Percentiles rank a stretch among this genome's conserved stretches.
Evolutionary conservation across 2,113 vertebrate species (phyloP).

Genomic region (Charadrius vociferus): DNA sequence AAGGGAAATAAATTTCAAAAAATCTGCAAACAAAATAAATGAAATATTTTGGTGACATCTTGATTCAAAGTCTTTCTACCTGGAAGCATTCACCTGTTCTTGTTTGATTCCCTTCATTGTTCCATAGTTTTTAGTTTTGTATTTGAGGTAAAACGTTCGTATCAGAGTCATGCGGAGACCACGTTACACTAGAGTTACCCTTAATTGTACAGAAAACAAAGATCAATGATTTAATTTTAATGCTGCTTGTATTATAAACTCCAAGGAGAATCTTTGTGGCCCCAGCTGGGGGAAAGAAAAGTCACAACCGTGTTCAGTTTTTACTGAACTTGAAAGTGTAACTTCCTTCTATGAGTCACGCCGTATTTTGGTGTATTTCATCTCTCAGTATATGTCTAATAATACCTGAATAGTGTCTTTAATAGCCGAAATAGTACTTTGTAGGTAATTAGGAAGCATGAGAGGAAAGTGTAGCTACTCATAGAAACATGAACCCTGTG

Average conservation of each 20-base stretch:
- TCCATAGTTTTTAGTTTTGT: neutral
- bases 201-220: constrained; percentile 28
- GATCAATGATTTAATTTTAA: constrained; percentile 25
- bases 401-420: neutral
- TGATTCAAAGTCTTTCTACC: neutral
- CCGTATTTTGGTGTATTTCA: neutral
- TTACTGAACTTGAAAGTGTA: constrained; percentile 47
- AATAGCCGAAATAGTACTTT: constrained; percentile 38
- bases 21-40: neutral
- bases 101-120: neutral
- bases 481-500: neutral
- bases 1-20: neutral
- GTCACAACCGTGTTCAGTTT: constrained; percentile 10
- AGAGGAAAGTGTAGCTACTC: neutral
- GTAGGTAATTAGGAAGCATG: neutral
- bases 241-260: constrained; percentile 36
- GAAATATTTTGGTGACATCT: neutral
- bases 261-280: constrained; percentile 21
- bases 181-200: neutral
- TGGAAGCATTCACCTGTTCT: neutral
- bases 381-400: neutral
- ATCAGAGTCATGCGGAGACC: neutral
- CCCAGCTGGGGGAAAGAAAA: constrained; percentile 33
- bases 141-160: neutral
- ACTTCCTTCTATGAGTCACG: constrained; percentile 18